Evolutionary conservation across 1,140 invertebrate genomes (phyloP), one percentile per base, ranked within the genome.

Genomic region (Euwallacea fornicatus): DNA sequence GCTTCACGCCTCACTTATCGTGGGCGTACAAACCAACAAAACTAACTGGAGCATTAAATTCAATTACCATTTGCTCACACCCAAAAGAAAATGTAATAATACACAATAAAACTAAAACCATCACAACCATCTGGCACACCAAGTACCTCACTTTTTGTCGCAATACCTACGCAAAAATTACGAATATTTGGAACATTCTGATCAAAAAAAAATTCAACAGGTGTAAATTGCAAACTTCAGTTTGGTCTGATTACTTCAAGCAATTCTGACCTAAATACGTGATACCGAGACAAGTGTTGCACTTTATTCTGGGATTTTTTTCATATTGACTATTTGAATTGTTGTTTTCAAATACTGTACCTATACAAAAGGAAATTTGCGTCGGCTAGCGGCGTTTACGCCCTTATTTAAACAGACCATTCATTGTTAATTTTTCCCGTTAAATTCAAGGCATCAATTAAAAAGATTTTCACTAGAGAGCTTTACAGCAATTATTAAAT

Each of bases 251-350:
- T 65, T 54, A 54, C 63, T 43, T 6, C 63, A 54, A 55, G 47
- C 9, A 54, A 54, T 65, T 65, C 42, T 65, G 63, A 65, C 63
- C 47, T 41, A 65, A 65, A 65, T 65, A 65, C 63, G 63, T 65
- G 63, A 65, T 65, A 65, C n/a, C 44, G 47, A 65, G 54, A 65
- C 63, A 65, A 65, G 63, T 65, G 50, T 42, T 65, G 63, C 63
- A 65, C 63, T 65, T 65, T 65, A 33, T 63, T 63, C 8, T 9
- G 7, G 42, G 15, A 15, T 42, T 65, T 65, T 63, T 13, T 42
- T 11, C 15, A 4, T 53, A 53, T 11, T 53, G 9, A 41, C 16
- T 65, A 54, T 65, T 33, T 13, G 13, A 50, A 50, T 64, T 64
- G 21, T 50, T 50, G 46, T 50, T 33, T 33, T 33, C 21, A 33